phyloP scores from a whole-genome alignment of 2,888 invertebrate genomes.

The Cosmopolites sordidus region DNA sequence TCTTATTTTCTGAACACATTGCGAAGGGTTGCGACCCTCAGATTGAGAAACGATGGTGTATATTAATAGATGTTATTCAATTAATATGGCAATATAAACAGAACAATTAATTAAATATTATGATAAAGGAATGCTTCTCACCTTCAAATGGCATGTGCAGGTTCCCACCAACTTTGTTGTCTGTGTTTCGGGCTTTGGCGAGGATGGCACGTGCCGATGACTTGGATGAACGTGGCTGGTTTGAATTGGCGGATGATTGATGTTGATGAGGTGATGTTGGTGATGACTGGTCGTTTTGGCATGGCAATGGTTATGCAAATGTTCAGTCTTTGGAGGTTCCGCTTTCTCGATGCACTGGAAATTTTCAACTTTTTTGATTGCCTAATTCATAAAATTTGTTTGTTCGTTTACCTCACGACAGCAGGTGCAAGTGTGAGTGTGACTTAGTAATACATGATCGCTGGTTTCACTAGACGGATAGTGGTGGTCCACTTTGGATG shows the following conservation, averaged over 20 bases:
- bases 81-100: too few species aligned
- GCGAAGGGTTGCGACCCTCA: too few species aligned
- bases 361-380: background rate
- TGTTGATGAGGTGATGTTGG: conserved; percentile 30
- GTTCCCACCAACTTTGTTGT: conserved; percentile 33
- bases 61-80: too few species aligned
- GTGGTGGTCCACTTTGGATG: conserved; percentile 42
- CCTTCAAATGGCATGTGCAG: conserved; percentile 45
- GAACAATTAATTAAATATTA: too few species aligned
- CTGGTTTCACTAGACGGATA: conserved; percentile 45
- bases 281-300: conserved; percentile 26
- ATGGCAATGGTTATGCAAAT: conserved; percentile 27
- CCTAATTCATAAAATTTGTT: too few species aligned
- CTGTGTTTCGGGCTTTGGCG: conserved; percentile 38
- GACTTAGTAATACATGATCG: conserved; percentile 42
- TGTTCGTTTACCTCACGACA: conserved; percentile 20
- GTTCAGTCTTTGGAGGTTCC: conserved; percentile 39
- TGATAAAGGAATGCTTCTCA: too few species aligned
- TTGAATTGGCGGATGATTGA: conserved; percentile 33
- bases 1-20: too few species aligned
- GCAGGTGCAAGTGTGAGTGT: conserved; percentile 34
- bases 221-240: conserved; percentile 37
- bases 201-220: conserved; percentile 40
- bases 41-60: too few species aligned
- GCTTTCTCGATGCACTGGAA: conserved; percentile 39